Evolutionary conservation across 2,113 vertebrate genomes (phyloP), one percentile per base, ranked within the genome.

Genomic region (Leptocoma aspasia): DNA sequence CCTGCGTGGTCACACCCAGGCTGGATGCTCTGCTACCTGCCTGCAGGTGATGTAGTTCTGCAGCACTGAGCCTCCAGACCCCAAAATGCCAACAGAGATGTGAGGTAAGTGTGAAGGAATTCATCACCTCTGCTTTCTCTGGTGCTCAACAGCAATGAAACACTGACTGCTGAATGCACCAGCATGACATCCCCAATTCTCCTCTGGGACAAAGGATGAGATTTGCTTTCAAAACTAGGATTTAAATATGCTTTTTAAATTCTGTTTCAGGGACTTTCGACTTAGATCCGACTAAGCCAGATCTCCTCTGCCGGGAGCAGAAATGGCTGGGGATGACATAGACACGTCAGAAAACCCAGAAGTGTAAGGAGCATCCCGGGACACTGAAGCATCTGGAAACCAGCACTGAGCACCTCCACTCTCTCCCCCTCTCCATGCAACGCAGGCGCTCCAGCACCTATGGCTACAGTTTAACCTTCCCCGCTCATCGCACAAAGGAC

Each of bases 401-500:
- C 15, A 8, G 39, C 59, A 11, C 26, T 7, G 1, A 11, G 20
- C 14, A 7, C 44, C 44, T 57, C 53, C 0, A 0, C 71, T 45
- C 28, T 61, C 56, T 17, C 80, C 8, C 23, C 14, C 10, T 56
- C 70, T 17, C 56, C 3, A 0, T 1, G 30, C 41, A 13, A 0
- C 1, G 47, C 56, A 6, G 68, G 17, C 14, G 7, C 59, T 42
- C 30, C 31, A 1, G 41, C 4, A 2, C n/a, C 73, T 13, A 6
- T 0, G 1, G 24, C 47, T 56, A 2, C 10, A 0, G 13, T 23
- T 59, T 31, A 1, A 0, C 35, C 52, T 59, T 37, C 39, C 59
- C 6, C 13, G 0, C 15, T 49, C 60, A 5, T 2, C 0, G 4
- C 31, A 5, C 41, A 1, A 3, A 0, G 30, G 13, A 4, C 9